Evolutionary conservation across 1,140 invertebrate genomes (phyloP), one percentile per base, ranked within the genome.

Genomic region (Varroa destructor): DNA sequence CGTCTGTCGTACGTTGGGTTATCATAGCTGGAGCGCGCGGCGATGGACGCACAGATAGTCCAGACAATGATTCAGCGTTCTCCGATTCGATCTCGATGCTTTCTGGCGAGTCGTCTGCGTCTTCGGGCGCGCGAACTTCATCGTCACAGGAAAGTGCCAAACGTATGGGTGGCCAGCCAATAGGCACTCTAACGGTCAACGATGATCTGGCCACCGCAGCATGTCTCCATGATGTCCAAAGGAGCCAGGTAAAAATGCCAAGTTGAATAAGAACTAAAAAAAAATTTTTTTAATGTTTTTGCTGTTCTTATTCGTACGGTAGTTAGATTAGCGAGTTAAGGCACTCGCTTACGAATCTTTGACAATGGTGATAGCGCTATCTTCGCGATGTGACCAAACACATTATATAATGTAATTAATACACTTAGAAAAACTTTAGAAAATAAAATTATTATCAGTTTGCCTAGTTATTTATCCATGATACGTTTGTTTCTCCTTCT

Each of bases 1-100:
- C 25, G 25, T 25, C 25, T 25, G 25, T 25, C 25, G 25, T 25
- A 25, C 25, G 25, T 25, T 25, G 25, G 25, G 25, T 25, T 25
- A 2, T 40, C 46, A 12, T 40, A 67, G 61, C 61, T 40, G 40
- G 40, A 14, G 37, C 37, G 1, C 61, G 61, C 40, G 56, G 43
- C 36, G 84, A 84, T 71, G 80, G 84, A 54, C 84, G 91, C 72
- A 92, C 91, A 1, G 90, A 93, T 75, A 92, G 90, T 74, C 91
- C 91, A 0, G 93, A 97, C 80, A 95, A 94, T 81, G 94, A 97
- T 81, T 97, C 93, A 37, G 94, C 93, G 3, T 97, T 96, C 80
- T 94, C 91, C 74, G 94, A 97, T 80, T 94, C 90, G 73, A 90
- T 94, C 40, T 93, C 90, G 4, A 85, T 93, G 82, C 79, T 93